A percentile compares a stretch with the other conserved stretches of the same genome.
Conservation (phyloP, 2,797 vertebrate species). For the Xenopus petersii region DNA sequence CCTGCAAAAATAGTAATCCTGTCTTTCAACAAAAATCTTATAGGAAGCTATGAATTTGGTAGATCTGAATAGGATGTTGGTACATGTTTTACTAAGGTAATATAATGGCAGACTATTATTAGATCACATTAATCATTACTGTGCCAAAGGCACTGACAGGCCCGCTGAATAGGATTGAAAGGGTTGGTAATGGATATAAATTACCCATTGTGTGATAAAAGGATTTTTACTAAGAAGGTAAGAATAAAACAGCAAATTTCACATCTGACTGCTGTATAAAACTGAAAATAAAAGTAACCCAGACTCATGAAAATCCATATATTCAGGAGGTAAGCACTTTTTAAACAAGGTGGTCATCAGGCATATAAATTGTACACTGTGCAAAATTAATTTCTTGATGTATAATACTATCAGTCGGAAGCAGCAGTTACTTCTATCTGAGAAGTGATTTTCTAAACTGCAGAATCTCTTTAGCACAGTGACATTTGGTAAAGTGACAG, state of each 20-base stretch:
- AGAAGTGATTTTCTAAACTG: constrained; percentile 28
- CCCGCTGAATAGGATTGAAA: constrained; percentile 99
- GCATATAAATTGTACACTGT: constrained; percentile 61
- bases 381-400: constrained; percentile 68
- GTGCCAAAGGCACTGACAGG: constrained; percentile 99
- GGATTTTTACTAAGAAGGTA: constrained; percentile 99
- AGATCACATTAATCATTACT: constrained; percentile 99
- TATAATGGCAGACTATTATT: constrained; percentile 99
- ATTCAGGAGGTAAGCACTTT: constrained; percentile 73
- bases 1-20: constrained; percentile 90
- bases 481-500: constrained; percentile 40
- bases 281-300: constrained; percentile 78
- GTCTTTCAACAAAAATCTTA: constrained; percentile 96
- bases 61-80: constrained; percentile 99
- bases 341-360: constrained; percentile 67
- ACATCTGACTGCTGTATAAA: constrained; percentile 79
- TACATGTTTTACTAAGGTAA: constrained; percentile 99
- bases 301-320: constrained; percentile 70
- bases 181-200: constrained; percentile 99
- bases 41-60: constrained; percentile 99
- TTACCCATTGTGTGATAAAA: constrained; percentile 99
- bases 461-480: constrained; percentile 37
- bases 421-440: constrained; percentile 42
- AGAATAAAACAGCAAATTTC: constrained; percentile 98
- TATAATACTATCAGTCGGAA: constrained; percentile 65